Base-by-base conservation (phyloP, 2,888 invertebrate species). In the Uropetala carovei region DNA sequence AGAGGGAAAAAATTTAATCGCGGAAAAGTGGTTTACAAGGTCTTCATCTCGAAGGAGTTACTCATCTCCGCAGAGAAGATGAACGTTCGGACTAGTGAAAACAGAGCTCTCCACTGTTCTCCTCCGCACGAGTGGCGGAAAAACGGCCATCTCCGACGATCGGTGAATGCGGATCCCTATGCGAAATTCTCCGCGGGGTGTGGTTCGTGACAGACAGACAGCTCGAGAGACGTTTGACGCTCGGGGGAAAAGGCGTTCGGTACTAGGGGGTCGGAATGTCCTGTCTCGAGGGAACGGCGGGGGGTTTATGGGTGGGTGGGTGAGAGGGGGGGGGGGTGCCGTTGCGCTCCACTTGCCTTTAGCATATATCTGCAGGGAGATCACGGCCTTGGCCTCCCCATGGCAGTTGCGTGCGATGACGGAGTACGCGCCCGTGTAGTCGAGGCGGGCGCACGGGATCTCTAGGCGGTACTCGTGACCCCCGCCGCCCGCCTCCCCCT, bases 391-490 rank as follows among this genome's bases (percentile, higher is more conserved):
- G 58, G 97, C 96, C 94, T 98, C 97, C 92, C 98, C 98, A 96
- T 98, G 97, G 93, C 96, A 96, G 95, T 98, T 98, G 94, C 96
- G 96, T 0, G 98, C 98, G 93, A 97, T 97, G 59, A 98, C 97
- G 0, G 98, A 97, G 94, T 98, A 98, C 0, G 98, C 97, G 86
- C 98, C 98, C 0, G 98, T 98, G 95, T 97, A 98, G 95, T 98
- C 98, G 86, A 98, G 95, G 94, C 98, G 98, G 2, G 97, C 98
- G 94, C 97, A 97, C 0, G 98, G 98, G 93, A 98, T 98, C 95
- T 98, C 98, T 94, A 98, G 96, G 11, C 97, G 96, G 95, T 98
- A 98, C 94, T 97, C 97, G 0, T 98, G 97, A 0, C 98, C 98
- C 89, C 98, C 98, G 2, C 97, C 98, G 94, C 97, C 97, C 0